Conservation (phyloP, 2,113 vertebrate species). For the Centrocercus urophasianus region DNA sequence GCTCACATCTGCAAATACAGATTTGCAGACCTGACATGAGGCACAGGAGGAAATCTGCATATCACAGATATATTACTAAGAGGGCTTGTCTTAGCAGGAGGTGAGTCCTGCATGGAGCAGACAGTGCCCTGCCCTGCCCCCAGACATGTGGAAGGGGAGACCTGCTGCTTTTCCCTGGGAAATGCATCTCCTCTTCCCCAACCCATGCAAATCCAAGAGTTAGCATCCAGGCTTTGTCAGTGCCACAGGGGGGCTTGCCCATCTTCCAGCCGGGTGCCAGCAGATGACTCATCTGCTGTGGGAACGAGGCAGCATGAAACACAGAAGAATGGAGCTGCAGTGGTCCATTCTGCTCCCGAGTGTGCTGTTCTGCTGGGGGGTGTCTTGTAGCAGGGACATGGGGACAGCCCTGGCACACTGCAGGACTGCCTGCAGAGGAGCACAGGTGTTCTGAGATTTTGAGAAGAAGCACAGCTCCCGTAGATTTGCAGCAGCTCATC, state of each 20-base stretch:
- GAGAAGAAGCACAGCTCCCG: neutral
- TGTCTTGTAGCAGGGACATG: neutral
- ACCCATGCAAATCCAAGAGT: neutral
- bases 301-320: neutral
- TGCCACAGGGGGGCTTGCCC: neutral
- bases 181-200: neutral
- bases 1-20: neutral
- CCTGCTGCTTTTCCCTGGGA: neutral
- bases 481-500: neutral
- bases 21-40: neutral
- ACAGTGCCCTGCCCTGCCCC: neutral
- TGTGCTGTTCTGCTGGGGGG: neutral
- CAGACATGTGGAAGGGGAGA: neutral
- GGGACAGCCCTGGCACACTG: slow-evolving; percentile 17
- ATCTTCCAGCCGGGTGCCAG: slow-evolving; percentile 15
- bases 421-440: no score
- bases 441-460: no score
- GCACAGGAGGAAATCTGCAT: neutral
- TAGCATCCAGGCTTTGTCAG: slow-evolving; percentile 25
- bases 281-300: neutral
- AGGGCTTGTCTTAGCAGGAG: no score
- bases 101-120: neutral
- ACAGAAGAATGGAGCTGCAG: slow-evolving; percentile 34
- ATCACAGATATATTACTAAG: neutral
- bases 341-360: neutral